Conservation (phyloP, 2,113 vertebrate genomes). For the Notechis scutatus region DNA sequence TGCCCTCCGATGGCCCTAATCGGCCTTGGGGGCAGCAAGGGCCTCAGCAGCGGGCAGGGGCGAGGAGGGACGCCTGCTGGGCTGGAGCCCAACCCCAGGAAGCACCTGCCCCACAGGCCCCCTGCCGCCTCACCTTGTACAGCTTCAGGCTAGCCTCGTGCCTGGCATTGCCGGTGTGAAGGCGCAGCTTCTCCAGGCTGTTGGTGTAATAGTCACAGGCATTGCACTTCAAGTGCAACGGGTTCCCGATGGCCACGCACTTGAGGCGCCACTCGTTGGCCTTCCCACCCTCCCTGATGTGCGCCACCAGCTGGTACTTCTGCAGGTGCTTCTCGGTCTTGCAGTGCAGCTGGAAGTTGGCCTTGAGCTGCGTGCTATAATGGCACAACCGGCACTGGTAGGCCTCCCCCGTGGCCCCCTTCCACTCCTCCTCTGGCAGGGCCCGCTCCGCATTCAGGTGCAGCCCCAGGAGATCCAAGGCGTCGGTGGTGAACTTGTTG, state of each 20-base stretch:
- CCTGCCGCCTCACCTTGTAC: slow-evolving; percentile 85
- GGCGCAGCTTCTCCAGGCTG: slow-evolving; percentile 94
- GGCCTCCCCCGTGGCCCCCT: slow-evolving; percentile 89
- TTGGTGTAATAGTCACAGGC: slow-evolving; percentile 99
- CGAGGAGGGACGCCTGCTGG: neutral
- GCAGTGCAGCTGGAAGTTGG: slow-evolving; percentile 99
- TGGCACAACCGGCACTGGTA: slow-evolving; percentile 98
- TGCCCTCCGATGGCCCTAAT: neutral
- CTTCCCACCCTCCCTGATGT: slow-evolving; percentile 98
- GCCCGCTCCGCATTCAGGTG: slow-evolving; percentile 94
- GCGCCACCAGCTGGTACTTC: slow-evolving; percentile 97
- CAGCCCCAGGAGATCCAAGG: slow-evolving; percentile 92
- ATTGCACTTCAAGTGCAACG: slow-evolving; percentile 96
- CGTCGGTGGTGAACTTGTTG: slow-evolving; percentile 98
- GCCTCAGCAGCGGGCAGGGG: neutral
- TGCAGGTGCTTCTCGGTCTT: slow-evolving; percentile 98
- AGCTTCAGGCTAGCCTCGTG: slow-evolving; percentile 97
- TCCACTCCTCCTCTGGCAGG: slow-evolving; percentile 96
- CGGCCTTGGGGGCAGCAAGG: neutral
- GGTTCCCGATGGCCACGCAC: slow-evolving; percentile 96
- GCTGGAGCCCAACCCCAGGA: neutral
- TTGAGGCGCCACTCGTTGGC: slow-evolving; percentile 98
- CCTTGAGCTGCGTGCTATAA: slow-evolving; percentile 97
- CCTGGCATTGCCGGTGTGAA: slow-evolving; percentile 93
- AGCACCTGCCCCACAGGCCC: neutral